A percentile compares a stretch with the other conserved stretches of the same genome.
Conservation (phyloP, 2,113 vertebrate species). For the Sylvietta virens region DNA sequence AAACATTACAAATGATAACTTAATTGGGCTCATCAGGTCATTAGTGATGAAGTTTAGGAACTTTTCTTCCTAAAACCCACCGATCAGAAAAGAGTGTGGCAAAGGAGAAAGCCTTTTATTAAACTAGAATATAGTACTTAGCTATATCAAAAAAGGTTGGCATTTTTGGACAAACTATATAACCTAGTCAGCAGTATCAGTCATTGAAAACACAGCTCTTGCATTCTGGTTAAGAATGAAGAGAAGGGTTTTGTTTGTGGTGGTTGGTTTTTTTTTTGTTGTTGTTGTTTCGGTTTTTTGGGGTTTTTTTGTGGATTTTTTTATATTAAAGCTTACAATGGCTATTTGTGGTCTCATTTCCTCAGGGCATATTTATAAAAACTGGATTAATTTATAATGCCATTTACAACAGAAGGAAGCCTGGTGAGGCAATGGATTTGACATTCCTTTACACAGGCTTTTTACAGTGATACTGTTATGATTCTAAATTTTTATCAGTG, state of each 20-base stretch:
- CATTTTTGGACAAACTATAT: not conserved
- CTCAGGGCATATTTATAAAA: constrained; percentile 34
- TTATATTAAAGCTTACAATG: constrained; percentile 20
- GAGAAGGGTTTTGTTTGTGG: not conserved
- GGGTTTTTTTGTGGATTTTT: not conserved
- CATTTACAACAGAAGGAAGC: not conserved
- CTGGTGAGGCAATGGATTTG: not conserved
- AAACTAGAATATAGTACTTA: not conserved
- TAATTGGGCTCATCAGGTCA: constrained; percentile 29
- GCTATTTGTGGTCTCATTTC: constrained; percentile 23
- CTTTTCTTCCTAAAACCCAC: not conserved
- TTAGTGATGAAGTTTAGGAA: not conserved
- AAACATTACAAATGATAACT: constrained; percentile 4
- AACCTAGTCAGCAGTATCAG: not conserved
- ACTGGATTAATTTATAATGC: constrained; percentile 42
- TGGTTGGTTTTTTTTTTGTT: not conserved
- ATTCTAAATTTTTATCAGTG: constrained; percentile 44
- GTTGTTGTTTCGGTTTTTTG: not conserved
- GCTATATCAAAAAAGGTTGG: not conserved
- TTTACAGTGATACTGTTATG: not conserved
- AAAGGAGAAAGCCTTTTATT: not conserved
- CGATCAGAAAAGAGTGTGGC: not conserved
- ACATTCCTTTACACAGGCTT: not conserved
- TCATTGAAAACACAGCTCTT: not conserved
- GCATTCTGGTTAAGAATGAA: not conserved